These are phyloP conservation scores for Helogale parvula DNA, from an alignment of 2,113 vertebrate species.

Conservation along the genomic window DNA sequence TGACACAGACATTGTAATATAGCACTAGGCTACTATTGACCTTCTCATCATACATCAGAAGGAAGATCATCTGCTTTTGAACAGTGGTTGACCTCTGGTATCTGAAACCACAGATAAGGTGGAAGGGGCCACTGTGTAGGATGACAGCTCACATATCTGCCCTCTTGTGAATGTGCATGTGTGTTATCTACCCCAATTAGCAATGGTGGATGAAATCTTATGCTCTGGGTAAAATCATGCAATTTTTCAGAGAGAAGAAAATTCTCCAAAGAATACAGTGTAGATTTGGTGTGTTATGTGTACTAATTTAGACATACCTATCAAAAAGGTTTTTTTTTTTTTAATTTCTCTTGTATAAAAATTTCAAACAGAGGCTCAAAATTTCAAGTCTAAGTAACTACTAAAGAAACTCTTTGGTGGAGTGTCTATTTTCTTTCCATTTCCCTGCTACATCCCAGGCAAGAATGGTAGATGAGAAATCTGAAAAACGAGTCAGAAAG, in stretches of 20 bases:
- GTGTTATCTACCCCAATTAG: not conserved
- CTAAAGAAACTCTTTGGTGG: not conserved
- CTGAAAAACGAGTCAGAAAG: slow-evolving; percentile 33
- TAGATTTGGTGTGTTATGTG: not conserved
- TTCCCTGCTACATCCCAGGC: not conserved
- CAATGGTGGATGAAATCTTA: not conserved
- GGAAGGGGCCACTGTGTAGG: no score
- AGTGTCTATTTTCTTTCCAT: slow-evolving; percentile 15
- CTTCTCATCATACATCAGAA: not conserved
- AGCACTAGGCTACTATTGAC: not conserved
- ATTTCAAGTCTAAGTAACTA: not conserved
- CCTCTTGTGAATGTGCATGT: not conserved
- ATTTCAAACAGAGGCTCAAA: not conserved
- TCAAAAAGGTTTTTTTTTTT: not conserved
- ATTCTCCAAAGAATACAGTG: not conserved
- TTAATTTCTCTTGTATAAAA: not conserved
- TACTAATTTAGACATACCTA: not conserved
- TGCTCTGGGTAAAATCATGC: not conserved
- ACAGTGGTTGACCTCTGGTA: not conserved
- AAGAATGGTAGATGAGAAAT: slow-evolving; percentile 13
- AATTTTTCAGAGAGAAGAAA: slow-evolving; percentile 46
- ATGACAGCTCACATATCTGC: not conserved
- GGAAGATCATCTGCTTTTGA: not conserved
- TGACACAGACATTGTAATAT: not conserved
- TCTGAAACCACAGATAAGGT: not conserved